phyloP scores from a whole-genome alignment of 2,797 vertebrate species.

The Xyrichtys novacula region DNA sequence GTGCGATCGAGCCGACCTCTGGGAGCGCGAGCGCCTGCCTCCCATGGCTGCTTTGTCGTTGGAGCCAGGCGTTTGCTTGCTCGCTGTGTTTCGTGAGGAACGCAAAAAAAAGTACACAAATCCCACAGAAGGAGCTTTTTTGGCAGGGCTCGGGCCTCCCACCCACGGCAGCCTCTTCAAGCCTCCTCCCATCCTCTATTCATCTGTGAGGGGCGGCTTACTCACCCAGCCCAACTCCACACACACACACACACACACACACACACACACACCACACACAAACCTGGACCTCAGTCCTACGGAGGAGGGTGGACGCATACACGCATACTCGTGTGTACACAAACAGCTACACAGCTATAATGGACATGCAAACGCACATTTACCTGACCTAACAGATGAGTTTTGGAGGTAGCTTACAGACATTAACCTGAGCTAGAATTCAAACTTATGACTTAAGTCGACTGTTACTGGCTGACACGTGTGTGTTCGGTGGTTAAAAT shows the following conservation, averaged over 20 bases:
- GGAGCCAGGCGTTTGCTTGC: constrained; percentile 57
- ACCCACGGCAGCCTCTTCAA: constrained; percentile 85
- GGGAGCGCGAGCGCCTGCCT: constrained; percentile 66
- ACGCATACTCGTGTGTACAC: constrained; percentile 47
- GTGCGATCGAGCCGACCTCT: constrained; percentile 64
- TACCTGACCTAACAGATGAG: constrained; percentile 7
- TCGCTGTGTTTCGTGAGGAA: constrained; percentile 75
- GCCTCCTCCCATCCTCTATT: constrained; percentile 92
- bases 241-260: constrained; percentile 47
- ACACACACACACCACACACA: constrained; percentile 45
- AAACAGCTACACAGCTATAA: constrained; percentile 32
- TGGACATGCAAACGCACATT: constrained; percentile 44
- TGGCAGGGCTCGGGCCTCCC: constrained; percentile 82
- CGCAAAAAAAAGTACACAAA: constrained; percentile 82
- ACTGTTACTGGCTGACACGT: constrained; percentile 47
- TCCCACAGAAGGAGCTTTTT: constrained; percentile 86
- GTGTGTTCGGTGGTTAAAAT: constrained; percentile 58
- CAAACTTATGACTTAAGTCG: neutral
- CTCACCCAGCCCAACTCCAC: constrained; percentile 84
- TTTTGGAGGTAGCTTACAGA: neutral
- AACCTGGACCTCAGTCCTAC: constrained; percentile 82
- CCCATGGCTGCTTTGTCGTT: constrained; percentile 75
- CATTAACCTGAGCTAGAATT: constrained; percentile 1
- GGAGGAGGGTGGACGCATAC: constrained; percentile 62
- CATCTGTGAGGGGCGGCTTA: constrained; percentile 86